These are phyloP conservation scores for Mormyrops attenuatus DNA, from an alignment of 2,797 vertebrate species.

Conservation along the genomic window DNA sequence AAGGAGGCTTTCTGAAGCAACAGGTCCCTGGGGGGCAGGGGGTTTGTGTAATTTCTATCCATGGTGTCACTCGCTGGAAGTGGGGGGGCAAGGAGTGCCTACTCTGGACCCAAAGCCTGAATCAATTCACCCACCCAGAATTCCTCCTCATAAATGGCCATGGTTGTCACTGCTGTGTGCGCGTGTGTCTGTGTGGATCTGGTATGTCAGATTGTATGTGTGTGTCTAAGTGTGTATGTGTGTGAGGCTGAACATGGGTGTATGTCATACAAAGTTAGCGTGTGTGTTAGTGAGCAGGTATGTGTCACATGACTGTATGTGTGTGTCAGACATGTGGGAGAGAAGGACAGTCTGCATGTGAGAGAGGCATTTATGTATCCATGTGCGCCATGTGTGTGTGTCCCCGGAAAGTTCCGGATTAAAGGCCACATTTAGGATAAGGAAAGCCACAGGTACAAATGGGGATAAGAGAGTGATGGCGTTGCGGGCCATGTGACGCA, in stretches of 20 bases:
- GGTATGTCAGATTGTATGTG: conserved; percentile 15
- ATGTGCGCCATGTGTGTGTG: not conserved
- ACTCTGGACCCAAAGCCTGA: not conserved
- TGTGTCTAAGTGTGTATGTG: conserved; percentile 15
- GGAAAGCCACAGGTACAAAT: conserved; percentile 30
- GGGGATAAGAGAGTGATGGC: conserved; percentile 1
- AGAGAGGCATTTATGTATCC: not conserved
- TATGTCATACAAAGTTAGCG: not conserved
- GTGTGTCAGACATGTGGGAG: not conserved
- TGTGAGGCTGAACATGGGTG: not conserved
- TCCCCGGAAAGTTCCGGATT: not conserved
- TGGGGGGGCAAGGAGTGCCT: not conserved
- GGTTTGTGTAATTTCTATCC: not conserved
- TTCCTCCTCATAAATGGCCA: not conserved
- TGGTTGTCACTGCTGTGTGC: conserved; percentile 3
- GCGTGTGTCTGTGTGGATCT: conserved; percentile 12
- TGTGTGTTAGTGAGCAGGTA: conserved; percentile 34
- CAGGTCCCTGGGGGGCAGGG: not conserved
- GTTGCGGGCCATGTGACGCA: conserved; percentile 29
- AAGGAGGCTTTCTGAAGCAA: not conserved
- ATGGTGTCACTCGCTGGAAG: not conserved
- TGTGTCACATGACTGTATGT: not conserved
- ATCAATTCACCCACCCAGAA: conserved; percentile 17
- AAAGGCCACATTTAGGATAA: not conserved
- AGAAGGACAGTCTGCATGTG: not conserved